phyloP scores from a whole-genome alignment of 1,140 invertebrate species.

The Drosophila serrata region DNA sequence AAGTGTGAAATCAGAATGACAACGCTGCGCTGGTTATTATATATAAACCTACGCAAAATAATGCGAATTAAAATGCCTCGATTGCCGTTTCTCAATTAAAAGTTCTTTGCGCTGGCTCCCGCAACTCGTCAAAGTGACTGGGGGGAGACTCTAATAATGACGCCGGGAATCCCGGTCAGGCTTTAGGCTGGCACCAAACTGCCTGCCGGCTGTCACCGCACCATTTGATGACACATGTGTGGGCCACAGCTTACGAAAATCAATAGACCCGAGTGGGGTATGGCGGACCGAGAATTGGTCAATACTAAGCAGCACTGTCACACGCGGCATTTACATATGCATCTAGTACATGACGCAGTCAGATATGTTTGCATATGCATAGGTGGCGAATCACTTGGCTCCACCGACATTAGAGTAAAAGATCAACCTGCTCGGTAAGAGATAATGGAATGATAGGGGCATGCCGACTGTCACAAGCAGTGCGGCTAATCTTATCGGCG shows the following conservation, averaged over 20 bases:
- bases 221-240: constrained; percentile 40
- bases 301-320: constrained; percentile 15
- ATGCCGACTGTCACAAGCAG: constrained; percentile 15
- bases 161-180: constrained; percentile 68
- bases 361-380: constrained; percentile 22
- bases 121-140: constrained; percentile 49
- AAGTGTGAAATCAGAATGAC: constrained; percentile 27
- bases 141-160: constrained; percentile 49
- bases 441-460: constrained; percentile 16
- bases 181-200: constrained; percentile 66
- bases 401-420: background rate
- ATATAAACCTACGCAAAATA: constrained; percentile 34
- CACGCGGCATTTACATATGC: background rate
- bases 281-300: constrained; percentile 16
- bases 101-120: constrained; percentile 28
- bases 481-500: constrained; percentile 61
- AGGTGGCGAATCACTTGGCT: constrained; percentile 8
- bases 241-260: constrained; percentile 20
- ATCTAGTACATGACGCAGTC: background rate
- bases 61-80: constrained; percentile 44
- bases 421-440: constrained; percentile 20
- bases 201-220: constrained; percentile 48
- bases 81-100: constrained; percentile 49
- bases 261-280: constrained; percentile 26
- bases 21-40: constrained; percentile 9